Evolutionary conservation across 2,113 vertebrate species (phyloP), one percentile per base, ranked within the genome.

Genomic region (Apaloderma vittatum): DNA sequence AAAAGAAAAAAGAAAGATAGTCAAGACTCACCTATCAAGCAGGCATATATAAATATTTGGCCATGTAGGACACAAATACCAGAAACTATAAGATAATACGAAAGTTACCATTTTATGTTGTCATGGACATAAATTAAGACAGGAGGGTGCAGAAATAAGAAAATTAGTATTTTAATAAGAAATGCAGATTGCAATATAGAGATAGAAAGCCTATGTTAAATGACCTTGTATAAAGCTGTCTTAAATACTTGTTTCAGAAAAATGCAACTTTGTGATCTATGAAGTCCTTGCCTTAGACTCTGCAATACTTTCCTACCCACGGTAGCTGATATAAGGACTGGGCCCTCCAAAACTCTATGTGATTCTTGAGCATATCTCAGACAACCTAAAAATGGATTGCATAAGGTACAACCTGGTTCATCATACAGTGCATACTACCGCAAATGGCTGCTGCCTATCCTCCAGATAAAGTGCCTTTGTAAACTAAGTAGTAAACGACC

Each of bases 341-440:
- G 2, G 0, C 3, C 22, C 8, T 86, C 27, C 37, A 59, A 65
- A 81, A 70, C 0, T 2, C 10, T 32, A 3, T 16, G 19, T 22
- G 24, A 54, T 45, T 34, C 22, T 30, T 32, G 24, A 34, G 4
- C 22, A 21, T 32, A 24, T 46, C 36, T 72, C 37, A 90, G 8
- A 15, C 15, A 90, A 30, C 2, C 6, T 77, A 15, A 79, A 76
- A 72, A 40, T 12, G 22, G n/a, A 34, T n/a, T 61, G 45, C 2
- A 19, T 24, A 51, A 75, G 6, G 21, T 52, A 63, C 20, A 62
- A 14, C 34, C 0, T 1, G 48, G 8, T 29, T 71, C 43, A 32
- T 34, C 10, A 54, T 36, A 65, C 3, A 57, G 8, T 27, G 46
- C 20, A 9, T 62, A 93, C 46, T 54, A 27, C 8, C 27, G 29